A percentile compares a stretch with the other conserved stretches of the same genome.
Evolutionary conservation across 2,797 vertebrate species (phyloP).

Genomic region (Tenualosa thibaudeaui): DNA sequence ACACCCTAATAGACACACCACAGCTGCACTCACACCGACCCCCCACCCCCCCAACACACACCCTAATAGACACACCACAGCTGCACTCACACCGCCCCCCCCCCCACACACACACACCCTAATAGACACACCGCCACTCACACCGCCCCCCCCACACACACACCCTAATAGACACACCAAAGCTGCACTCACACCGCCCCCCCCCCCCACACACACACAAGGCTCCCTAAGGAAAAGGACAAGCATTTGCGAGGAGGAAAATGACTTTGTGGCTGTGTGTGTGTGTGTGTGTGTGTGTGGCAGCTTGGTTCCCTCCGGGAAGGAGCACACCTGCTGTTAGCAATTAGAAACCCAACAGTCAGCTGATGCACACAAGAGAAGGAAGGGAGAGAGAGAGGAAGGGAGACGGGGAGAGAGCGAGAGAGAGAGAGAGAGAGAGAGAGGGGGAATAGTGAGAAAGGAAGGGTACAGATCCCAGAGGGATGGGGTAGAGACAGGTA

Average conservation of each 20-base stretch:
- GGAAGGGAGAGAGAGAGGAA: background rate
- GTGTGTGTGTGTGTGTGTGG: constrained; percentile 21
- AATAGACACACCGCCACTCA: background rate
- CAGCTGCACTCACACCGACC: background rate
- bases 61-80: background rate
- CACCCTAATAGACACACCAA: background rate
- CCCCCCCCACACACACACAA: background rate
- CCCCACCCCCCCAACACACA: background rate
- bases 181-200: background rate
- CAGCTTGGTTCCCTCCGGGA: constrained; percentile 30
- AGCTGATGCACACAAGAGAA: constrained; percentile 18
- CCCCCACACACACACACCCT: background rate
- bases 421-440: background rate
- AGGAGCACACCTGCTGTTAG: constrained; percentile 53
- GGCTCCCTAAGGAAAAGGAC: too few relatives aligned
- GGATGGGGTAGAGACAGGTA: background rate
- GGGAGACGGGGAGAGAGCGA: background rate
- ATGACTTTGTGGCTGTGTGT: background rate
- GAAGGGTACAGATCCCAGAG: background rate
- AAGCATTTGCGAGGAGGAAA: too few relatives aligned
- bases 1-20: background rate
- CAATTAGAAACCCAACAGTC: constrained; percentile 61
- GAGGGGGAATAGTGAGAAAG: background rate
- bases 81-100: background rate
- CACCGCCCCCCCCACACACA: background rate